Evolutionary conservation across 2,797 vertebrate species (phyloP).

Genomic region (Dromococcyx pavoninus): DNA sequence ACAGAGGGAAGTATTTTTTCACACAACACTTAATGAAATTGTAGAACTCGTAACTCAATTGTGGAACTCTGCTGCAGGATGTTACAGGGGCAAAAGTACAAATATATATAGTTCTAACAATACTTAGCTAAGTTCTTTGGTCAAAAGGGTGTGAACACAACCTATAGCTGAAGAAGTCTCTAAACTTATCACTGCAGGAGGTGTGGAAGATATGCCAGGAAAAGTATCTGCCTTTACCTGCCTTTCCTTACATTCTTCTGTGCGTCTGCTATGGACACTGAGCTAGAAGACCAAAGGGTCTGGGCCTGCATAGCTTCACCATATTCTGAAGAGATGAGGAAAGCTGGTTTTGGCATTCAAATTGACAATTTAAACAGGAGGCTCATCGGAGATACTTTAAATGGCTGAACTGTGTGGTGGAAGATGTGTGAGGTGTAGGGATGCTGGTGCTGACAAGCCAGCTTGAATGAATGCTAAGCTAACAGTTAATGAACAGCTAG

Average conservation of each 20-base stretch:
- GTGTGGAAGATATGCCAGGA: background rate
- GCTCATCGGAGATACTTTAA: background rate
- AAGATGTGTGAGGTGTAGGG: background rate
- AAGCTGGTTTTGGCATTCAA: background rate
- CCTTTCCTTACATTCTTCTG: background rate
- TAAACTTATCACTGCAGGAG: background rate
- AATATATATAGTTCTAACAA: background rate
- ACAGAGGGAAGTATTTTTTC: conserved; percentile 41
- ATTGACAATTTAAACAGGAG: background rate
- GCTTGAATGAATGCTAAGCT: background rate
- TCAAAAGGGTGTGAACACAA: background rate
- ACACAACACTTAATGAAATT: background rate
- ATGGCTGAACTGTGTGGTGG: background rate
- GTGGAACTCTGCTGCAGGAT: conserved; percentile 13
- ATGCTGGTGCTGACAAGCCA: background rate
- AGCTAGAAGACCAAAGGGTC: background rate
- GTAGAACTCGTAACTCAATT: background rate
- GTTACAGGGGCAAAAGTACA: background rate
- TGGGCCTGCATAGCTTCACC: background rate
- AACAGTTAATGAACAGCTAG: background rate
- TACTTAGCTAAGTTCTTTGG: background rate
- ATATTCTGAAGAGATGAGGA: background rate
- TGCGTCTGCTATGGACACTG: background rate
- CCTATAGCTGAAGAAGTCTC: background rate
- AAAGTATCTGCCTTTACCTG: background rate